Conservation (phyloP, 2,797 vertebrate species). For the Esox masquinongy region DNA sequence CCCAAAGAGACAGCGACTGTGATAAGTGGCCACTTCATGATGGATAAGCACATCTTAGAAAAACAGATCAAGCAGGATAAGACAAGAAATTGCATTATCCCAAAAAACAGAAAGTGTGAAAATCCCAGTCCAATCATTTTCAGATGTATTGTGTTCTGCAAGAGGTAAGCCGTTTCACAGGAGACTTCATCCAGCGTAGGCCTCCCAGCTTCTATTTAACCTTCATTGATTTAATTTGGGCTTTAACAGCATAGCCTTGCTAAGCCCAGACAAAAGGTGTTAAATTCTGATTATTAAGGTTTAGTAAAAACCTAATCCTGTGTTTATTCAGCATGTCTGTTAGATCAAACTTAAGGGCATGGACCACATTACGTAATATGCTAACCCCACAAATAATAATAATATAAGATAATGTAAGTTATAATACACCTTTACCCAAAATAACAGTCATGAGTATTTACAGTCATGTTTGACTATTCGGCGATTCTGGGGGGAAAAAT, state of each 20-base stretch:
- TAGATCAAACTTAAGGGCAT: not conserved
- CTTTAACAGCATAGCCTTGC: not conserved
- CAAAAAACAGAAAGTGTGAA: too few species aligned
- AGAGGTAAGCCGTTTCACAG: not conserved
- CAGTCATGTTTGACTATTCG: too few species aligned
- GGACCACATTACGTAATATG: not conserved
- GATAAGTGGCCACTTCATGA: too few species aligned
- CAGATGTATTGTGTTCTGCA: not conserved
- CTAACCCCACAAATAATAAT: not conserved
- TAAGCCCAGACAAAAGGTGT: slow-evolving; percentile 1
- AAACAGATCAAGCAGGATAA: too few species aligned
- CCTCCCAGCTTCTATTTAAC: not conserved
- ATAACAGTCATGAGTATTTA: too few species aligned
- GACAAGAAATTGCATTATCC: too few species aligned
- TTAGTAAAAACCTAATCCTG: not conserved
- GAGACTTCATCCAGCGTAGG: not conserved
- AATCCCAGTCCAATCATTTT: not conserved
- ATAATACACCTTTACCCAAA: too few species aligned
- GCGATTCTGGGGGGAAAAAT: too few species aligned
- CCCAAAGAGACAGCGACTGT: too few species aligned
- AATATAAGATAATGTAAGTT: too few species aligned
- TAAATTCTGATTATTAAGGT: not conserved
- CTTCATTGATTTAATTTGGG: slow-evolving; percentile 2
- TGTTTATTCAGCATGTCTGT: not conserved
- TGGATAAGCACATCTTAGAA: too few species aligned